Conservation (phyloP, 2,888 invertebrate species). For the Caenorhabditis imperialis region DNA sequence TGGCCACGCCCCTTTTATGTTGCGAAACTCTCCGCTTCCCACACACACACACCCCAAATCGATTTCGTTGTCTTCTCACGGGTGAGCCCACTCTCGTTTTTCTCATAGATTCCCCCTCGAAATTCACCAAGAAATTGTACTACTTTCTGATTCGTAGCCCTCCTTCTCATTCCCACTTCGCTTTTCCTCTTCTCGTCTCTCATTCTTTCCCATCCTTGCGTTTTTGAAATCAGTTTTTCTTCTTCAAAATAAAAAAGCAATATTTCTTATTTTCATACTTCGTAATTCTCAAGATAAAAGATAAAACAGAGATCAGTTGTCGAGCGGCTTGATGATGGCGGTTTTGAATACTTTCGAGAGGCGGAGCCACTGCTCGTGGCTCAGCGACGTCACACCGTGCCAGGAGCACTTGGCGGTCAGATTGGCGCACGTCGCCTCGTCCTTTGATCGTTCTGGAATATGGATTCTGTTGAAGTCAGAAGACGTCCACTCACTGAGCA, state of each 20-base stretch:
- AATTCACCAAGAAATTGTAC: slow-evolving; percentile 4
- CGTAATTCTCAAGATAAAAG: slow-evolving; percentile 2
- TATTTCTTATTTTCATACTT: slow-evolving; percentile 1
- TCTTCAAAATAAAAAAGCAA: slow-evolving; percentile 22
- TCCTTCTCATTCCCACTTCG: slow-evolving; percentile 9
- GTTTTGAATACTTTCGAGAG: slow-evolving; percentile 22
- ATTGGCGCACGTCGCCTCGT: too few relatives aligned
- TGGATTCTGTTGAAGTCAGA: background rate
- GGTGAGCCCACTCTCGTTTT: slow-evolving; percentile 26
- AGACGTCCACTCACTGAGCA: slow-evolving; percentile 28
- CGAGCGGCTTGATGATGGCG: slow-evolving; percentile 18
- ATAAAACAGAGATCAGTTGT: background rate
- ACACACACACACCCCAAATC: slow-evolving; percentile 13
- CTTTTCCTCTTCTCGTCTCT: slow-evolving; percentile 32
- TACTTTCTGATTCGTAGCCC: slow-evolving; percentile 8
- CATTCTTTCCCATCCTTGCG: background rate
- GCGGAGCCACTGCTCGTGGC: slow-evolving; percentile 25
- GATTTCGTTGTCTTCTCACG: slow-evolving; percentile 45
- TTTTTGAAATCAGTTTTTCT: too few relatives aligned
- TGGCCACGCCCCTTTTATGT: slow-evolving; percentile 12
- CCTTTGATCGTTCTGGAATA: slow-evolving; percentile 16
- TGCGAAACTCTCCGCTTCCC: slow-evolving; percentile 1
- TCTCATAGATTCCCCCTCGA: slow-evolving; percentile 12
- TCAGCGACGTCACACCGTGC: slow-evolving; percentile 34
- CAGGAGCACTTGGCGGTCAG: background rate